phyloP scores from a whole-genome alignment of 2,888 invertebrate genomes.

The Patella depressa region DNA sequence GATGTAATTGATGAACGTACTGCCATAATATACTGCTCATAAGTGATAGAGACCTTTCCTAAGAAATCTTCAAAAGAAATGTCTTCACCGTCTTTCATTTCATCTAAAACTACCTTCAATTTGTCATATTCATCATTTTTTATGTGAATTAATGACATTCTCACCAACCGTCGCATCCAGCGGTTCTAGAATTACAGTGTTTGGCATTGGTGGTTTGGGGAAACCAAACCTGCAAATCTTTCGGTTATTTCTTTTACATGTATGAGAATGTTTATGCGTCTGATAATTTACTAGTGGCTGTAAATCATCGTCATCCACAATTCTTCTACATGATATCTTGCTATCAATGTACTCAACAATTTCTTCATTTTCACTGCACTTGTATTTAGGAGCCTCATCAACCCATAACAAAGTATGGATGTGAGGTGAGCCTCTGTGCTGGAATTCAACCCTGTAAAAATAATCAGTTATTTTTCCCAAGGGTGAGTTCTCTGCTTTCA shows the following conservation, averaged over 20 bases:
- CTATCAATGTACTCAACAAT: conserved; percentile 32
- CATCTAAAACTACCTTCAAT: background rate
- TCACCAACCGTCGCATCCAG: background rate
- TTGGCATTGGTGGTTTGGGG: conserved; percentile 4
- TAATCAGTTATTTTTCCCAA: conserved; percentile 39
- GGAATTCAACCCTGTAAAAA: conserved; percentile 49
- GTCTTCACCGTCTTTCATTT: too few species aligned
- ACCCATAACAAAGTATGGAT: conserved; percentile 45
- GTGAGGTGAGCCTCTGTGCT: conserved; percentile 48
- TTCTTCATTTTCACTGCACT: conserved; percentile 28
- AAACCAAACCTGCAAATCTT: conserved; percentile 14
- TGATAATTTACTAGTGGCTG: too few species aligned
- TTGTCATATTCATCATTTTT: background rate
- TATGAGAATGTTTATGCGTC: too few species aligned
- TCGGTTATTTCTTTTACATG: too few species aligned
- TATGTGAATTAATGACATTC: too few species aligned
- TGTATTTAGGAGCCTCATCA: conserved; percentile 36
- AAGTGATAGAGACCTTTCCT: background rate
- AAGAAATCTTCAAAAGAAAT: background rate
- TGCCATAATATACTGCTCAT: conserved; percentile 16
- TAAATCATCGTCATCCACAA: conserved; percentile 20
- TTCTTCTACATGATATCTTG: conserved; percentile 27
- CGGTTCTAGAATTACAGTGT: conserved; percentile 8
- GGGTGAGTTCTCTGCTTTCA: conserved; percentile 30
- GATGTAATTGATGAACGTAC: conserved; percentile 5